A percentile compares a stretch with the other conserved stretches of the same genome.
These are phyloP conservation scores for Spinus pinus DNA, from an alignment of 2,797 vertebrate species.

Conservation along the genomic window DNA sequence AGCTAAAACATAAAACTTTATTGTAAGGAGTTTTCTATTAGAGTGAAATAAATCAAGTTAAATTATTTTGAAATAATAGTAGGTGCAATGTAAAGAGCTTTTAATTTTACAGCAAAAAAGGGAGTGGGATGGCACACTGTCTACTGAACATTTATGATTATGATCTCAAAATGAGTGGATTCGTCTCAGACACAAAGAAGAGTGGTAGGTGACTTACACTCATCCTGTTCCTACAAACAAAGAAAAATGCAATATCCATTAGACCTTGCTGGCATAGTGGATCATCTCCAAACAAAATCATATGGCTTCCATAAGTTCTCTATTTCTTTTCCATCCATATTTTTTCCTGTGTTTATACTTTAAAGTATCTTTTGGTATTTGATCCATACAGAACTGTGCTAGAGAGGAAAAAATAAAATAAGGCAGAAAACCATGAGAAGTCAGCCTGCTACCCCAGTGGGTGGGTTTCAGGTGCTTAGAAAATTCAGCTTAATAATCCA, in stretches of 20 bases:
- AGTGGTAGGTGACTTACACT: not conserved
- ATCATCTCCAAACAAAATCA: not conserved
- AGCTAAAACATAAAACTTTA: constrained; percentile 27
- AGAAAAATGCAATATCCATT: not conserved
- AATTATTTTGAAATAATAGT: constrained; percentile 15
- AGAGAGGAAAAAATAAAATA: not conserved
- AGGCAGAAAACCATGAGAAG: not conserved
- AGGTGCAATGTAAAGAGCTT: not conserved
- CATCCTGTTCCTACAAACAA: not conserved
- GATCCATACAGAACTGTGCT: not conserved
- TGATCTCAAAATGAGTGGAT: not conserved
- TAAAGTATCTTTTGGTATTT: not conserved
- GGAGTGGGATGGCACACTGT: not conserved
- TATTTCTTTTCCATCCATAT: not conserved
- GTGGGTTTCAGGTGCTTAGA: not conserved
- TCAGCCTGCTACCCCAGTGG: not conserved
- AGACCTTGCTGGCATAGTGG: not conserved
- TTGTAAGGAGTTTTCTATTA: not conserved
- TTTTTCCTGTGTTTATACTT: not conserved
- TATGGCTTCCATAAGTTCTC: not conserved
- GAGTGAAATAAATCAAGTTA: constrained; percentile 29
- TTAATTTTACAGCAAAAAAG: not conserved
- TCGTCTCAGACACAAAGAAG: not conserved
- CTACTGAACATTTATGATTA: not conserved
- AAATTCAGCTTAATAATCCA: not conserved